Conservation (phyloP, 2,888 invertebrate genomes). For the Hetaerina titia region DNA sequence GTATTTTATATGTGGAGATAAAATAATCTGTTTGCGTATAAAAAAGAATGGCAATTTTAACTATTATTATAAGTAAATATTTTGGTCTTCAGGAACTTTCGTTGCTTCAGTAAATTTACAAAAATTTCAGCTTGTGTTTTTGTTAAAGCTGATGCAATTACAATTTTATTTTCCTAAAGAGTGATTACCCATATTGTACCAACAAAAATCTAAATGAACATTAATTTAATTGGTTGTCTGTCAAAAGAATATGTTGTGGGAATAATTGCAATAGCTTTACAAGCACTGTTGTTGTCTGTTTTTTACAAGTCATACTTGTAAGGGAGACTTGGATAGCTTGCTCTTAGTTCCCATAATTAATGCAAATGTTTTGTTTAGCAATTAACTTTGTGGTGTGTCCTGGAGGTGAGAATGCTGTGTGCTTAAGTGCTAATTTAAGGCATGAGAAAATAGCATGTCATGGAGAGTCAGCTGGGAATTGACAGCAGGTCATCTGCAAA, state of each 20-base stretch:
- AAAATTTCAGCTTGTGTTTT: conserved; percentile 55
- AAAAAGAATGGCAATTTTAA: conserved; percentile 54
- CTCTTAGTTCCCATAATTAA: conserved; percentile 37
- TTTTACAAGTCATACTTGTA: conserved; percentile 41
- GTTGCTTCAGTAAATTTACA: conserved; percentile 5
- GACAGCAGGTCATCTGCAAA: background rate
- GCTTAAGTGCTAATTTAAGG: background rate
- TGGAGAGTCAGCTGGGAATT: background rate
- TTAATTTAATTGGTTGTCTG: background rate
- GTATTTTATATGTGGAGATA: conserved; percentile 68
- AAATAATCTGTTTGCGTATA: conserved; percentile 61
- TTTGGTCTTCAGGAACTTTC: conserved; percentile 1
- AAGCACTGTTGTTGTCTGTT: conserved; percentile 59
- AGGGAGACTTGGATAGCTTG: conserved; percentile 32
- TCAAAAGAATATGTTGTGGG: background rate
- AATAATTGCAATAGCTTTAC: conserved; percentile 50
- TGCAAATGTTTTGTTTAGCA: conserved; percentile 14
- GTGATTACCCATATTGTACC: background rate
- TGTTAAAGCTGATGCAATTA: conserved; percentile 54
- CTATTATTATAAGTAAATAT: conserved; percentile 45
- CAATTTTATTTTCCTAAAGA: background rate
- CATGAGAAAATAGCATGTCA: background rate
- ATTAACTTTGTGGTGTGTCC: background rate
- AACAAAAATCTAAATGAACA: background rate
- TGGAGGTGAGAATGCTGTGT: background rate